phyloP scores from a whole-genome alignment of 2,888 invertebrate species.

The Craniophora ligustri region DNA sequence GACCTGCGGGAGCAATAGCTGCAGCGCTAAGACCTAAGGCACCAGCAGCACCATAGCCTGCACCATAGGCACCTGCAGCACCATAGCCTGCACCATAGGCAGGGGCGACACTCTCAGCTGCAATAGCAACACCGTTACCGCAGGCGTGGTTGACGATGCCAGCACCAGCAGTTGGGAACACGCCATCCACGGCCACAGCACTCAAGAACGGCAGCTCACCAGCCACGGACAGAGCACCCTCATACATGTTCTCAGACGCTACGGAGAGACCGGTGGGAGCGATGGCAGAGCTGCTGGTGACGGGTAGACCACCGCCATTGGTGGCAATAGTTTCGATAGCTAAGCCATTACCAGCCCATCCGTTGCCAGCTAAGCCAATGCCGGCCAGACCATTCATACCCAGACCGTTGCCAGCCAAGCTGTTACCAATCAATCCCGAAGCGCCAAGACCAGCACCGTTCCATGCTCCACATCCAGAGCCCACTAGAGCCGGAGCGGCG shows the following conservation, averaged over 20 bases:
- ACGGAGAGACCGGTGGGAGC: conserved; percentile 43
- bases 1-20: conserved; percentile 24
- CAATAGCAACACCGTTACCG: conserved; percentile 48
- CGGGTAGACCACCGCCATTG: conserved; percentile 36
- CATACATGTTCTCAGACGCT: conserved; percentile 47
- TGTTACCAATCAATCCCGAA: not conserved
- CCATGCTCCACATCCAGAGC: too few relatives aligned
- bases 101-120: not conserved
- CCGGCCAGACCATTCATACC: not conserved
- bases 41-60: not conserved
- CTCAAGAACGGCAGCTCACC: conserved; percentile 69
- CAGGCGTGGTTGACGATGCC: conserved; percentile 59
- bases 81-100: not conserved
- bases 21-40: conserved; percentile 32
- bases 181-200: conserved; percentile 54
- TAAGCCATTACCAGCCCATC: not conserved
- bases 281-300: conserved; percentile 37
- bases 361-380: not conserved
- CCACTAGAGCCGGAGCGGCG: not conserved
- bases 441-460: too few relatives aligned
- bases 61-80: not conserved
- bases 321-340: conserved; percentile 8
- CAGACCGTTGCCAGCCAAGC: not conserved
- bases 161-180: conserved; percentile 52
- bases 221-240: conserved; percentile 41